Evolutionary conservation across 2,888 invertebrate genomes (phyloP).

Genomic region (Apotomis turbidana): DNA sequence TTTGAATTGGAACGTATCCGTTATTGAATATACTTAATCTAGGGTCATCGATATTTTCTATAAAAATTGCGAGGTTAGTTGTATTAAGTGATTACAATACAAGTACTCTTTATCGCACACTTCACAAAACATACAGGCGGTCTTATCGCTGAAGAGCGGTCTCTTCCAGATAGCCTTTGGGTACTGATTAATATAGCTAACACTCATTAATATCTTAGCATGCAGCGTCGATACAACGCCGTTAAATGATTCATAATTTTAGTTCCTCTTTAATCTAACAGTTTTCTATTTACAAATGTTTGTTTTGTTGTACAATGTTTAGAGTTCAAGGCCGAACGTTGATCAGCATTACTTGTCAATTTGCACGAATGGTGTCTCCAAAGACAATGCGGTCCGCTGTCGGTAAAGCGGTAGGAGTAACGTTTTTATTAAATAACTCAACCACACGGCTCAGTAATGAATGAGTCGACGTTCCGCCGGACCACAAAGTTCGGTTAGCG

Average conservation of each 20-base stretch:
- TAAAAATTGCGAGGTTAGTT: neutral
- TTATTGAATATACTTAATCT: constrained; percentile 32
- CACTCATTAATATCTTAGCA: neutral
- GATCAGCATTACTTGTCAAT: constrained; percentile 35
- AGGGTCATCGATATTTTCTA: constrained; percentile 19
- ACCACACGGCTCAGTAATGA: constrained; percentile 71
- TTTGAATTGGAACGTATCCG: constrained; percentile 34
- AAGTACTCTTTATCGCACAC: too few species aligned
- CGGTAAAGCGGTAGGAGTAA: constrained; percentile 63
- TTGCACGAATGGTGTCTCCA: constrained; percentile 44
- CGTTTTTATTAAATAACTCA: constrained; percentile 73
- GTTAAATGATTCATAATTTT: too few species aligned
- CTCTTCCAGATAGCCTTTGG: too few species aligned
- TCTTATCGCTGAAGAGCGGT: too few species aligned
- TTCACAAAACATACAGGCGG: too few species aligned
- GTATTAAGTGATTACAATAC: too few species aligned
- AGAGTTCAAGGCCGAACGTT: constrained; percentile 40
- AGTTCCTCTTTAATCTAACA: too few species aligned
- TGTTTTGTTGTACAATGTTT: constrained; percentile 14
- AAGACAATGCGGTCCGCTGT: constrained; percentile 52
- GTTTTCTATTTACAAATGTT: constrained; percentile 14
- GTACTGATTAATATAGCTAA: neutral
- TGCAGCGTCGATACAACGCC: neutral
- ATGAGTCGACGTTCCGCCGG: constrained; percentile 63
- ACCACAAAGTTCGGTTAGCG: constrained; percentile 73